Evolutionary conservation across 2,888 invertebrate species (phyloP).

Genomic region (Leptopilina myrica): DNA sequence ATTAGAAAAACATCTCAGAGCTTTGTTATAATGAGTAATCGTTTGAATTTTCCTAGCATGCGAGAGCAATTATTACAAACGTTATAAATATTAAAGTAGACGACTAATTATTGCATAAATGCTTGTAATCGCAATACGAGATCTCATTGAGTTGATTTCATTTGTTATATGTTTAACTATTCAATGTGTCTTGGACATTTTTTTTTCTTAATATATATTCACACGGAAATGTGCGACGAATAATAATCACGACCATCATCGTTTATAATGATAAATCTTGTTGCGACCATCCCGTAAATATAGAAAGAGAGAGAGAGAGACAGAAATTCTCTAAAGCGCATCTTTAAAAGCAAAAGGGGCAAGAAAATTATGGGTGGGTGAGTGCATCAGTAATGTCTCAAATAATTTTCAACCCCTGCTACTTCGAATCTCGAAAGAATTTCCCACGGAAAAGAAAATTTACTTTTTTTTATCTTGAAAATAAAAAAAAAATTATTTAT

Average conservation of each 20-base stretch:
- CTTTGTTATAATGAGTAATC: neutral
- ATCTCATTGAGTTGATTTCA: neutral
- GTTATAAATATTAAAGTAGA: neutral
- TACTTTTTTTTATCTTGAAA: no score
- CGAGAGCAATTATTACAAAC: neutral
- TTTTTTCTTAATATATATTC: neutral
- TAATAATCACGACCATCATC: conserved; percentile 17
- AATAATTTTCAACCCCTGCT: neutral
- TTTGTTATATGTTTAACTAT: conserved; percentile 21
- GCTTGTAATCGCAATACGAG: neutral
- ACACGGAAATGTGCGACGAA: conserved; percentile 12
- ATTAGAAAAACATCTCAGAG: no score
- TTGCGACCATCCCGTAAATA: conserved; percentile 10
- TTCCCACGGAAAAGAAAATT: no score
- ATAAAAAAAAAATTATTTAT: no score
- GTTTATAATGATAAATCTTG: conserved; percentile 28
- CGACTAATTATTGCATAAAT: conserved; percentile 5
- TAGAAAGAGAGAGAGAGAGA: conserved; percentile 13
- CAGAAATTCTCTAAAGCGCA: neutral
- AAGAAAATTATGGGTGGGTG: neutral
- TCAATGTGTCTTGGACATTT: neutral
- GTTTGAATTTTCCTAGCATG: neutral
- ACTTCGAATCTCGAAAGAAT: neutral
- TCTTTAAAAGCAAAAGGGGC: neutral
- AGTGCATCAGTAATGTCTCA: neutral